Percentiles rank a stretch among this genome's conserved stretches.
Evolutionary conservation across 2,797 vertebrate genomes (phyloP).

Genomic region (Hozukius guyotensis): DNA sequence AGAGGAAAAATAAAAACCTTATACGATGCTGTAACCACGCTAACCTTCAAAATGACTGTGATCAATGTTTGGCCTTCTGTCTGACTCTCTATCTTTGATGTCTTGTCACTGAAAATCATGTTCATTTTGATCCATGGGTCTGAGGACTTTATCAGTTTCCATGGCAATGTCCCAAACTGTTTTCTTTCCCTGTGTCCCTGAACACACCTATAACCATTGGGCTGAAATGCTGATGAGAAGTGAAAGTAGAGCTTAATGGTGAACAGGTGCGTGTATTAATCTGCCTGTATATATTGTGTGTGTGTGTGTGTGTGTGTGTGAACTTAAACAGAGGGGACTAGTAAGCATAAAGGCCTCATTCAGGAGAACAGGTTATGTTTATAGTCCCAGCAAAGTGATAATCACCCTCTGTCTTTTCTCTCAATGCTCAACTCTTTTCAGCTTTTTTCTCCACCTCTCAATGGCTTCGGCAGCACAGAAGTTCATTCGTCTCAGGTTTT

Average conservation of each 20-base stretch:
- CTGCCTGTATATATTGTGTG: not conserved
- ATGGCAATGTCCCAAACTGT: slow-evolving; percentile 12
- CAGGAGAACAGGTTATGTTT: slow-evolving; percentile 7
- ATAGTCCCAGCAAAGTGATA: slow-evolving; percentile 33
- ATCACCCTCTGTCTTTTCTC: slow-evolving; percentile 12
- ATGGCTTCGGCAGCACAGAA: slow-evolving; percentile 8
- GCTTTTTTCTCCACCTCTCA: slow-evolving; percentile 11
- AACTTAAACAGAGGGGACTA: not conserved
- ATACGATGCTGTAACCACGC: not conserved
- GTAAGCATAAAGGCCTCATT: slow-evolving; percentile 1
- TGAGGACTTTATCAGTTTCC: slow-evolving; percentile 40
- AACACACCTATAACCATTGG: not conserved
- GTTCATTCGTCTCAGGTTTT: slow-evolving; percentile 38
- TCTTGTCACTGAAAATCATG: slow-evolving; percentile 20
- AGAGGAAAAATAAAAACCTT: not conserved
- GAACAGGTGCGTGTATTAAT: slow-evolving; percentile 16
- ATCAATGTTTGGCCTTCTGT: slow-evolving; percentile 12
- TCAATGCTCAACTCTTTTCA: not conserved
- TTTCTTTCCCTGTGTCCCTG: slow-evolving; percentile 15
- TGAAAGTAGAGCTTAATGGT: slow-evolving; percentile 25
- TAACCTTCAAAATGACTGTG: slow-evolving; percentile 12
- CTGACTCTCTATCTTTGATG: not conserved
- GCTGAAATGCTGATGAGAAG: not conserved
- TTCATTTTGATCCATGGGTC: slow-evolving; percentile 9
- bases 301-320: not conserved